Evolutionary conservation across 2,113 vertebrate species (phyloP).

Genomic region (Mastomys natalensis): DNA sequence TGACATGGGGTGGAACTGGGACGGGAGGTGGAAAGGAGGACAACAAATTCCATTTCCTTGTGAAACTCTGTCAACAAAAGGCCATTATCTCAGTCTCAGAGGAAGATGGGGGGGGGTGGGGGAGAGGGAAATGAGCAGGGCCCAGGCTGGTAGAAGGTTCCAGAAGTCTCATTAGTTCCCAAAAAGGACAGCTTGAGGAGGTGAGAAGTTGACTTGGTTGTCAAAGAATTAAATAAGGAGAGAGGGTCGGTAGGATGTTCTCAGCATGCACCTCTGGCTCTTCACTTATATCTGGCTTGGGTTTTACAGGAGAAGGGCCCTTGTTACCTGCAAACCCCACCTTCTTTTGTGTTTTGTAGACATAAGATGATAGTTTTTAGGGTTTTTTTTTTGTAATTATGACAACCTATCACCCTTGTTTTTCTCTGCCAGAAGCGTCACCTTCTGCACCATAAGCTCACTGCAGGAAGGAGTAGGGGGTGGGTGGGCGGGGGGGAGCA

Average conservation of each 20-base stretch:
- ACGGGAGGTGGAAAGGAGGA: background rate
- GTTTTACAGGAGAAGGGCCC: background rate
- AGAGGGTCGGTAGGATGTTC: background rate
- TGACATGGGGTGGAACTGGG: background rate
- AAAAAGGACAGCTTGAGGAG: background rate
- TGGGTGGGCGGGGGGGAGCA: background rate
- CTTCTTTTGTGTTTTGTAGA: slow-evolving; percentile 41
- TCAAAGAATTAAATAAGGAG: background rate
- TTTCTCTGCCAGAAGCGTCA: background rate
- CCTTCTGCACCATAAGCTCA: background rate
- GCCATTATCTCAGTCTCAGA: slow-evolving; percentile 9
- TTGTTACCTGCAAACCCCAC: background rate
- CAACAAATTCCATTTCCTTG: slow-evolving; percentile 30
- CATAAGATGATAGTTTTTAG: slow-evolving; percentile 44
- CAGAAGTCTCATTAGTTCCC: background rate
- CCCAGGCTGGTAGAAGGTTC: background rate
- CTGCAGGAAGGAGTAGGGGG: background rate
- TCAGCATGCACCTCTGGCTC: background rate
- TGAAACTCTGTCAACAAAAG: slow-evolving; percentile 29
- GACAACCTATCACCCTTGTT: background rate
- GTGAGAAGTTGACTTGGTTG: background rate
- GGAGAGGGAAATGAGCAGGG: background rate
- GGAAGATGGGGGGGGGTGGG: background rate
- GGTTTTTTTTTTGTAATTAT: slow-evolving; percentile 32
- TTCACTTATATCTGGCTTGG: background rate